A percentile compares a stretch with the other conserved stretches of the same genome.
These are phyloP conservation scores for Pangasius mekongensis DNA, from an alignment of 2,797 vertebrate genomes.

Conservation along the genomic window DNA sequence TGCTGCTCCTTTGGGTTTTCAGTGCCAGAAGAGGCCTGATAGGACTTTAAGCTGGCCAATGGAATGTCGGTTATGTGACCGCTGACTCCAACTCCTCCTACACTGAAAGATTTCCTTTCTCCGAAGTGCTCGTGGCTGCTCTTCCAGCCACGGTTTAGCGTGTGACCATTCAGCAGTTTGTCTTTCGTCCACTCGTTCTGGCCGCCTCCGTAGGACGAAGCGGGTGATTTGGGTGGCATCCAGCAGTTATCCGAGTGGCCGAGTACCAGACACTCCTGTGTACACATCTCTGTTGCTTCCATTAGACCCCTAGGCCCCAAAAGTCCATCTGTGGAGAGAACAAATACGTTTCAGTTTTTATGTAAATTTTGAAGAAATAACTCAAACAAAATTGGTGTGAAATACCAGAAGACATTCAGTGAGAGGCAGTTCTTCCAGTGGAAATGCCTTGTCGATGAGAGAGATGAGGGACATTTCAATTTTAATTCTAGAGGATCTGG, in stretches of 20 bases:
- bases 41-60: slow-evolving; percentile 95
- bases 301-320: slow-evolving; percentile 93
- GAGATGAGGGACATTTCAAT: neutral
- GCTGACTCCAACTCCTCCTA: slow-evolving; percentile 83
- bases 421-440: neutral
- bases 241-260: slow-evolving; percentile 99
- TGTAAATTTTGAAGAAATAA: neutral
- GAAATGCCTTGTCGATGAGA: neutral
- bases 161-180: slow-evolving; percentile 97
- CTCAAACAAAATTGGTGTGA: neutral
- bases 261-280: slow-evolving; percentile 95
- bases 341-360: neutral
- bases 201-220: slow-evolving; percentile 85
- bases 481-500: neutral
- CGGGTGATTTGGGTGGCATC: slow-evolving; percentile 98
- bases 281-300: slow-evolving; percentile 99
- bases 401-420: neutral
- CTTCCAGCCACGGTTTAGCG: slow-evolving; percentile 96
- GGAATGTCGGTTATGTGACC: slow-evolving; percentile 94
- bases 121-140: slow-evolving; percentile 90
- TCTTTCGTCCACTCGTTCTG: slow-evolving; percentile 98
- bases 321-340: slow-evolving; percentile 82
- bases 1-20: slow-evolving; percentile 98
- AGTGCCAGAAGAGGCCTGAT: slow-evolving; percentile 86
- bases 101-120: slow-evolving; percentile 93